These are phyloP conservation scores for Notechis scutatus DNA, from an alignment of 2,113 vertebrate genomes.

Conservation along the genomic window DNA sequence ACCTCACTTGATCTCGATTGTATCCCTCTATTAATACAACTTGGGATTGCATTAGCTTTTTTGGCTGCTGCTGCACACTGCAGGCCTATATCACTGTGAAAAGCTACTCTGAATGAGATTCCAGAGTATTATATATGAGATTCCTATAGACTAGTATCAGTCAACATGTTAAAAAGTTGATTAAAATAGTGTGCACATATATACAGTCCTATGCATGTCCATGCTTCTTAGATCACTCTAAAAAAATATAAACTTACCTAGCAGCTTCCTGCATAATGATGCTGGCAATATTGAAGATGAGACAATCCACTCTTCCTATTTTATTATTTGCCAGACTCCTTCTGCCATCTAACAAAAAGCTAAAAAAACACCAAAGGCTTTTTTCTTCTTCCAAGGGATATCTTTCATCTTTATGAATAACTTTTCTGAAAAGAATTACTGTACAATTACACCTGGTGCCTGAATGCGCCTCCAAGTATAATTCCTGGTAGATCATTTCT, in stretches of 20 bases:
- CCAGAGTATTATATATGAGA: neutral
- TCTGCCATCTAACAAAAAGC: neutral
- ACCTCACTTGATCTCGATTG: too few relatives aligned
- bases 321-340: neutral
- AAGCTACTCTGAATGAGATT: neutral
- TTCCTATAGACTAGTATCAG: neutral
- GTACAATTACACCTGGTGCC: neutral
- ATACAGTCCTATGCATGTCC: neutral
- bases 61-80: too few relatives aligned
- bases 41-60: too few relatives aligned
- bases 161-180: neutral
- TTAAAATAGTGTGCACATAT: neutral
- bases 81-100: neutral
- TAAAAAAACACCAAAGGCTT: neutral
- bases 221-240: neutral
- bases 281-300: neutral
- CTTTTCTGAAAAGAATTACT: neutral
- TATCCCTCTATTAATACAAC: too few relatives aligned
- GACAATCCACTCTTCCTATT: neutral
- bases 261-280: neutral
- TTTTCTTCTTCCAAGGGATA: conserved; percentile 11
- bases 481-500: neutral
- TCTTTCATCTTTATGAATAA: conserved; percentile 5
- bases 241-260: neutral
- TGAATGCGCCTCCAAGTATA: neutral